Evolutionary conservation across 2,888 invertebrate genomes (phyloP), one percentile per base, ranked within the genome.

Genomic region (Lycaena phlaeas): DNA sequence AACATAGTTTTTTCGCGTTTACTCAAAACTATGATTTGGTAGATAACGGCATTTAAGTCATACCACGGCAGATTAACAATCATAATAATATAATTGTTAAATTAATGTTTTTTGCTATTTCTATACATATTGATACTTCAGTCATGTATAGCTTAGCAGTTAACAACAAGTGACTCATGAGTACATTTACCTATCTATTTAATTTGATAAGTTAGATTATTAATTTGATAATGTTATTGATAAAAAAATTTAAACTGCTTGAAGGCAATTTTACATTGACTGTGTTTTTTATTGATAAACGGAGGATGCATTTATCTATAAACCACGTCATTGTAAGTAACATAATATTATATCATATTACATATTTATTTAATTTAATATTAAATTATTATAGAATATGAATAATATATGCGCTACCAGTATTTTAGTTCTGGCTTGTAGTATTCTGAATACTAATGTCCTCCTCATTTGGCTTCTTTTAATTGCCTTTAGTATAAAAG

Each of bases 371-470:
- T 22, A 11, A 11, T 7, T 18, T 7, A 22, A 34, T 34, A 34
- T 34, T 34, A 5, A 10, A 22, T 34, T 22, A 34, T 34, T 34
- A 18, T 34, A 34, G 18, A 34, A 34, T 34, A 17, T 34, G 1
- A 9, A 7, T 5, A 22, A 22, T 14, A 10, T 14, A 26, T 10
- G 12, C 36, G 4, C 30, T 14, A 25, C 14, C 17, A 25, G 29
- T 18, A 29, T 26, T 39, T 10, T 28, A 42, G 38, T 18, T 37
- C 43, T 36, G 31, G 40, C 38, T 36, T 44, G 27, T 25, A 53
- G 7, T 18, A 10, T 34, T 12, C 11, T 10, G 10, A 11, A 34
- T 12, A 22, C 22, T 22, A 18, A 12, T 11, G 9, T 11, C 22
- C 22, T 34, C 14, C n/a, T 34, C 4, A n/a, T 34, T 18, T 22